Evolutionary conservation across 1,140 invertebrate species (phyloP), one percentile per base, ranked within the genome.

Genomic region (Brachionus asplanchnoidis): DNA sequence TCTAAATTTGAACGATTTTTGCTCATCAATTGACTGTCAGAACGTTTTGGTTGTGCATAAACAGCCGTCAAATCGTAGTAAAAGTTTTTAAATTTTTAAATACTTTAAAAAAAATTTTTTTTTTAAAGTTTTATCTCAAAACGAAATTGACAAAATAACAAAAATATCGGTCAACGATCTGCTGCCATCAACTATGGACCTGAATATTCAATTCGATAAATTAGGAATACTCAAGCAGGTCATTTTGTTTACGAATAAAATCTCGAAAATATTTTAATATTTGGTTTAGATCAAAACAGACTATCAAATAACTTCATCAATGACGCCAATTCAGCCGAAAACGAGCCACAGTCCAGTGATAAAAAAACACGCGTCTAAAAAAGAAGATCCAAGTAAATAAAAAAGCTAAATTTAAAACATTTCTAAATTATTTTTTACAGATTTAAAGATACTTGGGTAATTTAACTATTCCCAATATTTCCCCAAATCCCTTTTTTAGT

Each of bases 171-270:
- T 60, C 28, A 68, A 65, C 11, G 79, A 82, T 82, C 28, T 82
- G 14, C 8, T 82, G 36, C 79, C 79, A 14, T 23, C 28, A 23
- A 65, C 46, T 40, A 20, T n/a, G 1, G 36, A 42, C 9, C 60
- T 36, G 23, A 32, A 82, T 12, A 46, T 82, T 23, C 53, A 82
- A 65, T 82, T 82, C 44, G 79, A 82, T 17, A 23, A 82, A 1
- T 46, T 65, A 20, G 79, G 79, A 65, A 82, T 82, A 11, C 32
- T 82, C 56, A 82, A 82, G 23, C 73, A 77, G 46, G 73, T 77
- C 14, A 9, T 70, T 70, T 8, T 12, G 12, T 70, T 12, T 12
- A 14, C 5, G 12, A 11, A 23, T 9, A 23, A 32, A 70, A 14
- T 32, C 2, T 36, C 6, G 4, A 70, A 40, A 14, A 36, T 1